A percentile compares a stretch with the other conserved stretches of the same genome.
Conservation (phyloP, 92 coral and sea anemone genomes). For the Ricordea florida region DNA sequence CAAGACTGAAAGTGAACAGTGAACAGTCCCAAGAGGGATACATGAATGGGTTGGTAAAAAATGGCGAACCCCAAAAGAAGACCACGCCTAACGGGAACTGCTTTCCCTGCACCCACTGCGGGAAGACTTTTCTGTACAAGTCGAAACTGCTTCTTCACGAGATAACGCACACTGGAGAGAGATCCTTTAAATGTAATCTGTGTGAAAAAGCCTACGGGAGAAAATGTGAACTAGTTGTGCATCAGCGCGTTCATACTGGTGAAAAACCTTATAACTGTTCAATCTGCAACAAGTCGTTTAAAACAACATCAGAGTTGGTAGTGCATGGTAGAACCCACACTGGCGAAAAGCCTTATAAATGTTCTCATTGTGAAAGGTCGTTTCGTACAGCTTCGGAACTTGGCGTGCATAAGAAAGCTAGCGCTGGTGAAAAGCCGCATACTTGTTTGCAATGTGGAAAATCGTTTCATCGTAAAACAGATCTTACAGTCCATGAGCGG, state of each 20-base stretch:
- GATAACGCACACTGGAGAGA: slow-evolving; percentile 24
- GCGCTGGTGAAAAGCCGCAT: slow-evolving; percentile 14
- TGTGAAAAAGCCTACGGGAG: slow-evolving; percentile 31
- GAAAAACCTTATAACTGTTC: slow-evolving; percentile 16
- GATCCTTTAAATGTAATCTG: slow-evolving; percentile 17
- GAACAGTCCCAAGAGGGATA: too few relatives aligned
- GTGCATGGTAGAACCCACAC: slow-evolving; percentile 35
- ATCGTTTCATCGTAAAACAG: slow-evolving; percentile 9
- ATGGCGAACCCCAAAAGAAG: background rate
- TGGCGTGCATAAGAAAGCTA: slow-evolving; percentile 28
- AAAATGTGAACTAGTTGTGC: slow-evolving; percentile 34
- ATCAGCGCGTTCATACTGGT: slow-evolving; percentile 41
- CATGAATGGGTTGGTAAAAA: too few relatives aligned
- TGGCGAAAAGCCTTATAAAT: slow-evolving; percentile 40
- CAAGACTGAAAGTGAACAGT: background rate
- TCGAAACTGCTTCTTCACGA: slow-evolving; percentile 40
- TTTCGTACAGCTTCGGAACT: slow-evolving; percentile 40
- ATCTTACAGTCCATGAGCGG: slow-evolving; percentile 20
- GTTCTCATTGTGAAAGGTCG: slow-evolving; percentile 27
- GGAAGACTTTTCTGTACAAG: slow-evolving; percentile 32
- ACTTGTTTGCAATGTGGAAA: slow-evolving; percentile 12
- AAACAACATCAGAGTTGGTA: slow-evolving; percentile 34
- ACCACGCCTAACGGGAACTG: background rate
- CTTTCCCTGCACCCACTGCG: slow-evolving; percentile 21
- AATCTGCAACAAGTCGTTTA: slow-evolving; percentile 32